Evolutionary conservation across 2,797 vertebrate species (phyloP).

Genomic region (Loriculus beryllinus): DNA sequence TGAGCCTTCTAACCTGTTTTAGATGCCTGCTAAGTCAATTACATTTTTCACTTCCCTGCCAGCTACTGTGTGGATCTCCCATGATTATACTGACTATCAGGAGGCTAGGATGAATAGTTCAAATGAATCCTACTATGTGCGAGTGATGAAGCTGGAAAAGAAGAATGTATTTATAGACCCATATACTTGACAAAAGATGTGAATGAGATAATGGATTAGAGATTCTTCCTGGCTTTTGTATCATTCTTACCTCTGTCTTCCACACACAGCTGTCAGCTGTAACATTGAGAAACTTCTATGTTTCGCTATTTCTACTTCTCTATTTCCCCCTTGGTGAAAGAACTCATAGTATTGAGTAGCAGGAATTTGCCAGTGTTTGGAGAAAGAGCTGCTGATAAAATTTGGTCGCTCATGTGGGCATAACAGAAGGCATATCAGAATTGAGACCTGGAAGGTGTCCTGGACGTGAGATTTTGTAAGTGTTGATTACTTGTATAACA

Average conservation of each 20-base stretch:
- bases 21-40: not conserved
- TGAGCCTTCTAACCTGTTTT: not conserved
- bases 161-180: not conserved
- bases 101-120: not conserved
- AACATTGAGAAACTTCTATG: not conserved
- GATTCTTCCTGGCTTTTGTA: not conserved
- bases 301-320: not conserved
- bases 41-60: not conserved
- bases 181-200: not conserved
- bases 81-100: fast-evolving
- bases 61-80: not conserved
- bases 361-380: not conserved
- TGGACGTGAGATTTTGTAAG: not conserved
- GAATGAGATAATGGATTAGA: not conserved
- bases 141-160: not conserved
- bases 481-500: not conserved
- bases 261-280: not conserved
- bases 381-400: not conserved
- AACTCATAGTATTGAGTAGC: not conserved
- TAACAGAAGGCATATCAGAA: not conserved
- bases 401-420: fast-evolving
- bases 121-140: not conserved
- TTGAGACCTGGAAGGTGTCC: not conserved
- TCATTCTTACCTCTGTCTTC: not conserved
- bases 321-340: not conserved